Conservation (phyloP, 92 coral and sea anemone genomes). For the Metridium senile region DNA sequence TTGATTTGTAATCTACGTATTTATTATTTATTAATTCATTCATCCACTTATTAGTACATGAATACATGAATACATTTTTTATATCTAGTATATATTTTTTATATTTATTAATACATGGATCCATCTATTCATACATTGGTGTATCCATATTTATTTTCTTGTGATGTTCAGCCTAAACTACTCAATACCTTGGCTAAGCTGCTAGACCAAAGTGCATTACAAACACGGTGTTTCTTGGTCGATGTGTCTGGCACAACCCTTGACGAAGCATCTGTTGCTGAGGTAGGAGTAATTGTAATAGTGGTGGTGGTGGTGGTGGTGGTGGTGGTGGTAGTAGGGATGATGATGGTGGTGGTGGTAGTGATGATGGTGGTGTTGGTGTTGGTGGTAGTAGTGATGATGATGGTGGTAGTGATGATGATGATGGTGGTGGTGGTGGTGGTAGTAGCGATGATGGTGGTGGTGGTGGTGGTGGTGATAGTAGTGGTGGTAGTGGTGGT, state of each 20-base stretch:
- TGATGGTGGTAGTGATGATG: too few species aligned
- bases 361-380: too few species aligned
- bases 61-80: too few species aligned
- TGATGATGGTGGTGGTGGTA: background rate
- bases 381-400: too few species aligned
- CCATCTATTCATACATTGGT: background rate
- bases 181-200: constrained; percentile 62
- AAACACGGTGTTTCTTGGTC: constrained; percentile 77
- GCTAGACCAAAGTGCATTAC: constrained; percentile 73
- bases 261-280: constrained; percentile 51
- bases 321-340: background rate
- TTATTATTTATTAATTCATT: too few species aligned
- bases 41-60: too few species aligned
- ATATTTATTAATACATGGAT: background rate
- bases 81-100: background rate
- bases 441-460: too few species aligned
- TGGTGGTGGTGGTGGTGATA: too few species aligned
- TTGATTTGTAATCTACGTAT: too few species aligned
- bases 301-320: background rate
- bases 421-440: too few species aligned
- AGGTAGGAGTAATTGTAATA: constrained; percentile 13
- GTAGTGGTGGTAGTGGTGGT: too few species aligned
- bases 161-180: constrained; percentile 49
- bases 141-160: background rate
- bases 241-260: constrained; percentile 72